Percentiles rank a stretch among this genome's conserved stretches.
phyloP scores from a whole-genome alignment of 2,113 vertebrate species.

The Lasiurus cinereus region DNA sequence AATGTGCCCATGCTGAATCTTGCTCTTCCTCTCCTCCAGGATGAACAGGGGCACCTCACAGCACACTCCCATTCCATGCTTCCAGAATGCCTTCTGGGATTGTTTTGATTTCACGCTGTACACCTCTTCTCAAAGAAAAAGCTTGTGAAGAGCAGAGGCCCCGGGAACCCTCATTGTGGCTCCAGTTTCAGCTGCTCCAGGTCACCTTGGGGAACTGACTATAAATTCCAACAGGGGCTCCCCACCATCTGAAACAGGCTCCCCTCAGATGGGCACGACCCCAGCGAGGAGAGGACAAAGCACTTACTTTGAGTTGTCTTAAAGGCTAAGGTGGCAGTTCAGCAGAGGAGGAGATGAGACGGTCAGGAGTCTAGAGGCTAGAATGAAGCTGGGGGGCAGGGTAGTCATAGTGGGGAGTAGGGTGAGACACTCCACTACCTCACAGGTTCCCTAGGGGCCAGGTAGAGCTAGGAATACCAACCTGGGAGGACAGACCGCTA shows the following conservation, averaged over 20 bases:
- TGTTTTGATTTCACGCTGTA: neutral
- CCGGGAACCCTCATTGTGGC: neutral
- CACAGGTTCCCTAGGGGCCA: neutral
- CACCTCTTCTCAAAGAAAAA: constrained; percentile 55
- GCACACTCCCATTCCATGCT: neutral
- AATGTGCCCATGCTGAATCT: constrained; percentile 29
- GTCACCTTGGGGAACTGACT: neutral
- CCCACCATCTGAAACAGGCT: neutral
- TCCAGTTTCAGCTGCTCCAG: neutral
- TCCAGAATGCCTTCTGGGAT: neutral
- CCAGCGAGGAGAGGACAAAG: neutral
- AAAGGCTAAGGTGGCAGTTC: constrained; percentile 25
- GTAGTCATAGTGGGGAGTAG: no score
- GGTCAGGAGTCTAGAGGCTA: neutral
- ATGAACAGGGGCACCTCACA: neutral
- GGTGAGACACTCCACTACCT: neutral
- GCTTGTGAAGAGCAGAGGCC: neutral
- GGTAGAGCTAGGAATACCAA: neutral
- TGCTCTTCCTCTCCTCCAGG: neutral
- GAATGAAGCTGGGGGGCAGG: neutral
- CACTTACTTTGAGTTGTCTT: constrained; percentile 1
- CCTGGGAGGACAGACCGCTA: neutral
- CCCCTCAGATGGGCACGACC: neutral
- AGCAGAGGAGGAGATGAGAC: neutral
- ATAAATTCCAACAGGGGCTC: neutral